phyloP scores from a whole-genome alignment of 2,797 vertebrate genomes.

The Oophaga sylvatica region DNA sequence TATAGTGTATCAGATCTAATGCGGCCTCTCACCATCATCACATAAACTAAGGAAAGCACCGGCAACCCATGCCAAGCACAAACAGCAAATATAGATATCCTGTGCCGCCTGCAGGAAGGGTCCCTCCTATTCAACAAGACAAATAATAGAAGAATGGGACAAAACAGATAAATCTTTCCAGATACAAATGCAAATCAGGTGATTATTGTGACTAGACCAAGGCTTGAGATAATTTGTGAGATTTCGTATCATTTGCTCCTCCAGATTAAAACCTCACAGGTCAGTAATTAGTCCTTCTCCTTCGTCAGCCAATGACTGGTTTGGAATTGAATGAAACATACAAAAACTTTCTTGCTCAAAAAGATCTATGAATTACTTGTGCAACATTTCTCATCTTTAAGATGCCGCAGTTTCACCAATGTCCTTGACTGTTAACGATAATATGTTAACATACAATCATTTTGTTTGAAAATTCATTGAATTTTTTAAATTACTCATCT shows the following conservation, averaged over 20 bases:
- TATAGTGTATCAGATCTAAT: neutral
- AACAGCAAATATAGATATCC: slow-evolving; percentile 13
- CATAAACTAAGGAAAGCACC: neutral
- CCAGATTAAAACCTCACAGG: neutral
- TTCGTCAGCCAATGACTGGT: neutral
- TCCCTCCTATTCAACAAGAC: neutral
- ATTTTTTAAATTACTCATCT: neutral
- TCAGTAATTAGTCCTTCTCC: neutral
- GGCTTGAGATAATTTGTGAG: neutral
- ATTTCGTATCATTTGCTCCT: neutral
- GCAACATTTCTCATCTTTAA: neutral
- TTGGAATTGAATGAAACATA: neutral
- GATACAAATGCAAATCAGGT: neutral
- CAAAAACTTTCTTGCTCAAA: neutral
- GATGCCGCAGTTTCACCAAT: neutral
- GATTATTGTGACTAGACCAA: neutral
- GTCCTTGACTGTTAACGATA: too few relatives aligned
- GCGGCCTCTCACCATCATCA: neutral
- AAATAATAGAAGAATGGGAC: slow-evolving; percentile 9
- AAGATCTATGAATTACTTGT: neutral
- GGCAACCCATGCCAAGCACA: neutral
- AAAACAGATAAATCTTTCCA: slow-evolving; percentile 12
- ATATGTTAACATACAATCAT: too few relatives aligned
- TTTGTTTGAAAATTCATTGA: neutral
- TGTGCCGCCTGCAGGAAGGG: neutral